Percentiles rank a stretch among this genome's conserved stretches.
These are phyloP conservation scores for Psilopsiagon aurifrons DNA, from an alignment of 2,113 vertebrate species.

Conservation along the genomic window DNA sequence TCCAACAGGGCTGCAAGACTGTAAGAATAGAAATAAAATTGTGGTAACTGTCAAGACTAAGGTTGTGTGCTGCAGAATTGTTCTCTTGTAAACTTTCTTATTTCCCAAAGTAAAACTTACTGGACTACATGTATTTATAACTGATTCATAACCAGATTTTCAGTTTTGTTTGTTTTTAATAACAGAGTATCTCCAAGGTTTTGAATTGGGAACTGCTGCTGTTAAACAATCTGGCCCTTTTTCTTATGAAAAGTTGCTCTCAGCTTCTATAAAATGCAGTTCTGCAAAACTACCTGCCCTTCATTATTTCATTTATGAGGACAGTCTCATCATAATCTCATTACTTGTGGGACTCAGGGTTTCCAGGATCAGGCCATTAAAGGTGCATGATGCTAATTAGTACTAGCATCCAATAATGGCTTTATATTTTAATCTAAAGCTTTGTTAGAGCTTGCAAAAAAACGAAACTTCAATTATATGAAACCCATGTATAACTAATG, in stretches of 20 bases:
- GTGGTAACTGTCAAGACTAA: background rate
- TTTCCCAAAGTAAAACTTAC: background rate
- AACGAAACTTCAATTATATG: conserved; percentile 1
- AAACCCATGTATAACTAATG: background rate
- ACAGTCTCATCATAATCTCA: background rate
- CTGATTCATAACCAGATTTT: background rate
- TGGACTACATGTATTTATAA: background rate
- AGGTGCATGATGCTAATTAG: background rate
- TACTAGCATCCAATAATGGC: background rate
- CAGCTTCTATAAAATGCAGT: background rate
- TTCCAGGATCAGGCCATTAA: background rate
- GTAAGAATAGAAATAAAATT: background rate
- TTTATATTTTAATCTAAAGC: conserved; percentile 11
- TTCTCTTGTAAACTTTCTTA: background rate
- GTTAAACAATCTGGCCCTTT: background rate
- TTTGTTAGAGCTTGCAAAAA: background rate
- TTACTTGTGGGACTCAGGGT: background rate
- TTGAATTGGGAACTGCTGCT: background rate
- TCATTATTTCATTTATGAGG: background rate
- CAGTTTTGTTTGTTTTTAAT: background rate
- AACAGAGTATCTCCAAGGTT: background rate
- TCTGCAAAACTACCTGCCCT: background rate
- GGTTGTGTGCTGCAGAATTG: background rate
- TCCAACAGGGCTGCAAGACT: background rate
- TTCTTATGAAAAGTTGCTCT: background rate